Conservation (phyloP, 2,113 vertebrate species). For the Rhynchomys soricoides region DNA sequence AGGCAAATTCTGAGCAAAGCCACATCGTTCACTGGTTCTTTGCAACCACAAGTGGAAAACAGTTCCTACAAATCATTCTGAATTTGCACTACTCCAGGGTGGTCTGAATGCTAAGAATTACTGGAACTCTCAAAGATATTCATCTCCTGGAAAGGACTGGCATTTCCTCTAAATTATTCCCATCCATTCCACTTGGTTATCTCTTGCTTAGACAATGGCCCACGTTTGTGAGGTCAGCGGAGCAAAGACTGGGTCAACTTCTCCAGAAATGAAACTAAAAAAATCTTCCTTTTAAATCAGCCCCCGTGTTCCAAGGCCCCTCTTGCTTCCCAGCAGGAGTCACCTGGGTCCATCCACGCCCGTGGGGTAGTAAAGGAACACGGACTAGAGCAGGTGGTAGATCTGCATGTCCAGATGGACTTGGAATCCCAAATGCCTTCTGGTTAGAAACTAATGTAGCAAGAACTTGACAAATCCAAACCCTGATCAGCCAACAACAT, state of each 20-base stretch:
- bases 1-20: conserved; percentile 54
- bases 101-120: conserved; percentile 69
- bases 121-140: conserved; percentile 29
- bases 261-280: not conserved
- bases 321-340: not conserved
- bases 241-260: not conserved
- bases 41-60: conserved; percentile 27
- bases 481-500: not conserved
- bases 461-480: not conserved
- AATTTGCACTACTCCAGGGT: conserved; percentile 12
- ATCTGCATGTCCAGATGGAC: not conserved
- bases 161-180: conserved; percentile 69
- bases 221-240: not conserved
- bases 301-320: not conserved
- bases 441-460: not conserved
- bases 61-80: conserved; percentile 53
- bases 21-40: conserved; percentile 45
- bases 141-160: conserved; percentile 47
- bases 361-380: not conserved
- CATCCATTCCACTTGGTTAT: conserved; percentile 71
- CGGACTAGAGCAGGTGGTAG: not conserved
- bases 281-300: not conserved
- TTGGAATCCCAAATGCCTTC: not conserved
- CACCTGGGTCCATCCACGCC: not conserved
- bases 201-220: conserved; percentile 68